Percentiles rank a stretch among this genome's conserved stretches.
Conservation (phyloP, 1,140 invertebrate genomes). For the Pissodes strobi region DNA sequence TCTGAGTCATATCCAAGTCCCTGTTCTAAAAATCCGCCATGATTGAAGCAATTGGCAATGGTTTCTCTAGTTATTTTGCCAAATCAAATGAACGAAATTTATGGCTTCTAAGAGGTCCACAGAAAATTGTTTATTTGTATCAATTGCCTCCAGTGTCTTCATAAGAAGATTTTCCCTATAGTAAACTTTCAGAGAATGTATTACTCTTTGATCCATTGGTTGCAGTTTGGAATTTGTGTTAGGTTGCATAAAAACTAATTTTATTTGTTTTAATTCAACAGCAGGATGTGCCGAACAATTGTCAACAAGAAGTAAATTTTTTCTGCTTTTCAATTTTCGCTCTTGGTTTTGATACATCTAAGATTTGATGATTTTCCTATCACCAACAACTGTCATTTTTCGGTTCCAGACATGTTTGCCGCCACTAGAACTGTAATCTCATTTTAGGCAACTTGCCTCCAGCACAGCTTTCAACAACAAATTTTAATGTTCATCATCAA, state of each 20-base stretch:
- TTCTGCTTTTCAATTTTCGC: slow-evolving; percentile 13
- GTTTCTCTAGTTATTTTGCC: too few species aligned
- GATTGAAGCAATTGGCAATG: too few species aligned
- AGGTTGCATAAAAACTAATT: slow-evolving; percentile 39
- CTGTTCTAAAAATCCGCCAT: too few species aligned
- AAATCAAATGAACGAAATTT: slow-evolving; percentile 12
- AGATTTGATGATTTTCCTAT: slow-evolving; percentile 54
- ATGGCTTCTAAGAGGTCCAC: slow-evolving; percentile 4
- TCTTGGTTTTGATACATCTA: slow-evolving; percentile 44
- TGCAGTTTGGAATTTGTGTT: slow-evolving; percentile 37
- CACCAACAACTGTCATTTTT: slow-evolving; percentile 50
- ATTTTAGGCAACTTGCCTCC: slow-evolving; percentile 55
- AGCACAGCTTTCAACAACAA: slow-evolving; percentile 49
- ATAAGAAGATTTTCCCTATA: neutral
- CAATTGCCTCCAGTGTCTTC: too few species aligned
- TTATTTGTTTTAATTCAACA: slow-evolving; percentile 28
- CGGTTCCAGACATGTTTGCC: slow-evolving; percentile 8
- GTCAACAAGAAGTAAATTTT: slow-evolving; percentile 37
- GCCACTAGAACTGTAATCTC: slow-evolving; percentile 47
- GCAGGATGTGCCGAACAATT: slow-evolving; percentile 37
- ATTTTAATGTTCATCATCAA: slow-evolving; percentile 42
- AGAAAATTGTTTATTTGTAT: neutral
- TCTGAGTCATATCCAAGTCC: too few species aligned
- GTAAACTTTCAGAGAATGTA: slow-evolving; percentile 33
- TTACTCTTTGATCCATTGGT: too few species aligned